These are phyloP conservation scores for Rafetus swinhoei DNA, from an alignment of 2,113 vertebrate genomes.

Conservation along the genomic window DNA sequence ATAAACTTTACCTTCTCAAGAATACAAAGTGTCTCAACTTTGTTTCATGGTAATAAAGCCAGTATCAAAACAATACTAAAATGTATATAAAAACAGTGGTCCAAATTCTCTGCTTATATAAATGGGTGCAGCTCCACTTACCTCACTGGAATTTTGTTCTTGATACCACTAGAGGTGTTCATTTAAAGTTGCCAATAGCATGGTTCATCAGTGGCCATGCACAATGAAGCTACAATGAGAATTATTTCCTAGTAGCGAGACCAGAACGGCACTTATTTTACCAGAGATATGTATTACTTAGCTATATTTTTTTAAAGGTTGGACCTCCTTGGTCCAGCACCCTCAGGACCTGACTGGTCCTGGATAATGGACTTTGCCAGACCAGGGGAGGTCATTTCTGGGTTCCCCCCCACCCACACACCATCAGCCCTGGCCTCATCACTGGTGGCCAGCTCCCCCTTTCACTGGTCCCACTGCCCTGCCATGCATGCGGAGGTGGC, in stretches of 20 bases:
- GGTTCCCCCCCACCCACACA: too few relatives aligned
- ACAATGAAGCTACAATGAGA: neutral
- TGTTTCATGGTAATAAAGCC: neutral
- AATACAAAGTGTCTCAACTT: neutral
- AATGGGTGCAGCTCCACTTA: neutral
- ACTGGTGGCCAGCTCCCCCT: too few relatives aligned
- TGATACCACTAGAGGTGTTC: neutral
- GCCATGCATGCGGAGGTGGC: too few relatives aligned
- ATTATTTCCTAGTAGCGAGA: neutral
- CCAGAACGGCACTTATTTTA: neutral
- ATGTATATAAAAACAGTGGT: neutral
- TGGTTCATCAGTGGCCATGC: neutral
- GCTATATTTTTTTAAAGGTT: neutral
- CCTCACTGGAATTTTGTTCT: fast-evolving
- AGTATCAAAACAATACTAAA: neutral
- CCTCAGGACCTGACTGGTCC: too few relatives aligned
- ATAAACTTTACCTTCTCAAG: neutral
- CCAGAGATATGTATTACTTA: neutral
- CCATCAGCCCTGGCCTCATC: too few relatives aligned
- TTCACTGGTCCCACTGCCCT: too few relatives aligned
- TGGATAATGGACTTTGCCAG: too few relatives aligned
- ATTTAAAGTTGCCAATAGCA: neutral
- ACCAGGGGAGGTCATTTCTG: too few relatives aligned
- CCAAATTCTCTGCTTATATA: neutral
- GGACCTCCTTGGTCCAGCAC: too few relatives aligned